Evolutionary conservation across 2,888 invertebrate genomes (phyloP).

Genomic region (Mesorhabditis spiculigera): DNA sequence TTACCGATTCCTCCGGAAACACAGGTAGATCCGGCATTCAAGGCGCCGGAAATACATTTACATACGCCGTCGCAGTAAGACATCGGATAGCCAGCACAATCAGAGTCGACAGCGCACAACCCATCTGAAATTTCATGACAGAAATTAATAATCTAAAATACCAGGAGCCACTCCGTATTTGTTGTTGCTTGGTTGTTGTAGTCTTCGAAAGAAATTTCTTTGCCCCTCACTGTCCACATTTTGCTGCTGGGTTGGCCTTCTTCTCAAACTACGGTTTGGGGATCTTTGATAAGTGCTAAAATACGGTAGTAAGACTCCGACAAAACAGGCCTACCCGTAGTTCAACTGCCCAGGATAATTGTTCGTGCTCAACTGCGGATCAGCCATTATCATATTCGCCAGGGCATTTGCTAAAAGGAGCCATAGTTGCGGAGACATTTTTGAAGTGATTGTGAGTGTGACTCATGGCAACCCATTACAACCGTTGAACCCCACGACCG

Average conservation of each 20-base stretch:
- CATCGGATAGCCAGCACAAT: slow-evolving; percentile 57
- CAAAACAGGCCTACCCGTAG: not conserved
- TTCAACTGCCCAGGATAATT: not conserved
- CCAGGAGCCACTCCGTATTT: not conserved
- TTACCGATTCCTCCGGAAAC: slow-evolving; percentile 36
- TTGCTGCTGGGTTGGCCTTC: not conserved
- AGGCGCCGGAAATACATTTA: slow-evolving; percentile 50
- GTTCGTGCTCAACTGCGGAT: not conserved
- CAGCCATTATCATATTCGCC: slow-evolving; percentile 7
- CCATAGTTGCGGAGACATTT: not conserved
- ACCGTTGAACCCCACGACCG: not conserved
- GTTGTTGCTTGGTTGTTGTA: slow-evolving; percentile 1
- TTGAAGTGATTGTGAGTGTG: not conserved
- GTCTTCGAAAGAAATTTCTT: not conserved
- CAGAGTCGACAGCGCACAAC: slow-evolving; percentile 45
- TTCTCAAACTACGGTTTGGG: not conserved
- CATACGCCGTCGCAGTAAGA: slow-evolving; percentile 56
- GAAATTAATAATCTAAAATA: not conserved
- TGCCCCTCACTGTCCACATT: not conserved
- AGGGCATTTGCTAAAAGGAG: not conserved
- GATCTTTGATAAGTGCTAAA: not conserved
- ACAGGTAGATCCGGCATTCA: slow-evolving; percentile 57
- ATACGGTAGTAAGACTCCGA: not conserved
- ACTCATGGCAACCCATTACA: slow-evolving; percentile 1
- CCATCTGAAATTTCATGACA: slow-evolving; percentile 22